Evolutionary conservation across 2,888 invertebrate genomes (phyloP), one percentile per base, ranked within the genome.

Genomic region (Phorcus lineatus): DNA sequence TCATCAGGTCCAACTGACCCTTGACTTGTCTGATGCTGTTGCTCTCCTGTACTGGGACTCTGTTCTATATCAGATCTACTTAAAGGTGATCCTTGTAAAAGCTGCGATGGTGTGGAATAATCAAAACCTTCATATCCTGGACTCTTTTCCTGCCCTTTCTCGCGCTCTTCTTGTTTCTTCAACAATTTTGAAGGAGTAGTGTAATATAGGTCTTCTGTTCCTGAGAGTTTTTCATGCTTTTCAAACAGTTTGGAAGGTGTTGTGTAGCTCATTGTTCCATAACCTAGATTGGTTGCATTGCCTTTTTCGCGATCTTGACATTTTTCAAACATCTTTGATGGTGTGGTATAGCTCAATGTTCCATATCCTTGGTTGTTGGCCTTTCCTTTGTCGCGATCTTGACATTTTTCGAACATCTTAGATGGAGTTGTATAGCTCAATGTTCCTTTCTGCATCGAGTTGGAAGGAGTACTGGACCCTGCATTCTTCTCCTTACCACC

Each of bases 211-310:
- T 62, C 24, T 78, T n/a, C 0, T 16, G 40, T 52, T 62, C 62
- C 17, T 36, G 17, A 1, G n/a, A n/a, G n/a, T n/a, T 62, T 28
- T 31, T 57, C 52, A 19, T 19, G n/a, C 19, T 57, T 62, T 57
- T 81, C 31, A n/a, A 81, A 40, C 13, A 81, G 17, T 36, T 74
- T 53, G 6, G 75, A 78, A n/a, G 78, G 78, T 9, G 78, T 75
- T 6, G 81, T 74, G 4, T 74, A 70, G 0, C 11, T 31, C 16
- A 54, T 22, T 47, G 40, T 16, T 66, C n/a, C 55, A 52, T 77
- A 13, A 47, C 57, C 36, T n/a, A 36, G 62, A 28, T 16, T 62
- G 24, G 0, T 16, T 6, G 62, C 28, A 11, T 13, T 2, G 7
- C 16, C 16, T 4, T 28, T 16, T 13, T 24, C 19, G 16, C 28